Percentiles rank a stretch among this genome's conserved stretches.
phyloP scores from a whole-genome alignment of 1,140 invertebrate species.

The Zaprionus taronus region DNA sequence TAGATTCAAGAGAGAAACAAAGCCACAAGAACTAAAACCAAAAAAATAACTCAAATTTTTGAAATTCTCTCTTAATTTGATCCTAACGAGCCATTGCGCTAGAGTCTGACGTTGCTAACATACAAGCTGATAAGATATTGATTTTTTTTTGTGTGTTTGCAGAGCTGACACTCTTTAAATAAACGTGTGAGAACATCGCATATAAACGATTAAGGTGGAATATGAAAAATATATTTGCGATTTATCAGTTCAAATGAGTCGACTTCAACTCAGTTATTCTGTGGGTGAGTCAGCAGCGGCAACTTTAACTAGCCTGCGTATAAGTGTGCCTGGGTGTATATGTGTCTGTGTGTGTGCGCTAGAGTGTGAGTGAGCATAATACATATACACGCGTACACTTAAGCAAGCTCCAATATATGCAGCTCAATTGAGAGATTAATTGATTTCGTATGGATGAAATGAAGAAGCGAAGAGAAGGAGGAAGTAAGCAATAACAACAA shows the following conservation, averaged over 20 bases:
- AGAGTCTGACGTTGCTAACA: conserved; percentile 5
- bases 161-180: conserved; percentile 4
- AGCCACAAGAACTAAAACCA: conserved; percentile 16
- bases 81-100: background rate
- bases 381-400: conserved; percentile 9
- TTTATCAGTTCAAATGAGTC: conserved; percentile 36
- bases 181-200: conserved; percentile 20
- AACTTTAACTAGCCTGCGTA: conserved; percentile 19
- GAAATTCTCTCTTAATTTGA: conserved; percentile 17
- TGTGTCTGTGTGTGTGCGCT: background rate
- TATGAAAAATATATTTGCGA: conserved; percentile 13
- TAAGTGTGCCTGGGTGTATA: conserved; percentile 7
- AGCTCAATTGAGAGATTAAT: conserved; percentile 50
- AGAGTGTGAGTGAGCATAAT: background rate
- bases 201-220: conserved; percentile 28
- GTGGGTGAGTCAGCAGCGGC: conserved; percentile 45
- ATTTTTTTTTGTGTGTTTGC: conserved; percentile 45
- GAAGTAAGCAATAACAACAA: conserved; percentile 22
- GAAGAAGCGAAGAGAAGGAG: background rate
- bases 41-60: conserved; percentile 5
- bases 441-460: conserved; percentile 10
- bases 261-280: background rate
- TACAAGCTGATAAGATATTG: conserved; percentile 69
- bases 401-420: conserved; percentile 17
- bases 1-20: conserved; percentile 23